These are phyloP conservation scores for Azorinus chamasolen DNA, from an alignment of 2,888 invertebrate genomes.

Conservation along the genomic window DNA sequence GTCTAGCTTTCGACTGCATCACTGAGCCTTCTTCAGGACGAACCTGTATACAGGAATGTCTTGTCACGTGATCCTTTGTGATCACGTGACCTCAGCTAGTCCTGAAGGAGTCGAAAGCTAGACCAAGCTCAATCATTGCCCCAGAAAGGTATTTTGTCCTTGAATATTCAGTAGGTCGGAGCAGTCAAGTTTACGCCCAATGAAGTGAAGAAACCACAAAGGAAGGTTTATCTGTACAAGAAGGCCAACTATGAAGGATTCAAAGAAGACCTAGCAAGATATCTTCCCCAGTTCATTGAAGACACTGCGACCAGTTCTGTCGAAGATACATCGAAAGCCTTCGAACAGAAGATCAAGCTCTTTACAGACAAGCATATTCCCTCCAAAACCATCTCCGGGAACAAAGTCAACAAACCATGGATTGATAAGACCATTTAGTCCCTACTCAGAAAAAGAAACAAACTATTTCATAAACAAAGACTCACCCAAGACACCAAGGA, in stretches of 20 bases:
- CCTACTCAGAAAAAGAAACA: too few relatives aligned
- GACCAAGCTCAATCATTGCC: too few relatives aligned
- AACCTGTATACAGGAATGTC: too few relatives aligned
- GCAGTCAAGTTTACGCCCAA: too few relatives aligned
- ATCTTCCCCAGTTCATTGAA: not conserved
- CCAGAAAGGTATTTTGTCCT: too few relatives aligned
- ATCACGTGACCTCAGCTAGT: too few relatives aligned
- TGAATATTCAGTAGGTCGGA: too few relatives aligned
- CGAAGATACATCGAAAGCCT: slow-evolving; percentile 17
- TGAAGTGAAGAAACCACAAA: slow-evolving; percentile 28
- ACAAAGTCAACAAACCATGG: slow-evolving; percentile 35
- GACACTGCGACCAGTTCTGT: not conserved
- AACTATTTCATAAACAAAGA: slow-evolving; percentile 26
- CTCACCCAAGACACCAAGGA: slow-evolving; percentile 1
- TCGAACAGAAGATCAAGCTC: slow-evolving; percentile 13
- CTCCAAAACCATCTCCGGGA: slow-evolving; percentile 26
- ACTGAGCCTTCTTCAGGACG: too few relatives aligned
- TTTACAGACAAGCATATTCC: slow-evolving; percentile 28
- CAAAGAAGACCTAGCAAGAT: slow-evolving; percentile 17
- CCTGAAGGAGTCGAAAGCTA: too few relatives aligned
- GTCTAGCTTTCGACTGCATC: too few relatives aligned
- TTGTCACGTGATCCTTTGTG: too few relatives aligned
- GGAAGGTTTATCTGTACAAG: slow-evolving; percentile 35
- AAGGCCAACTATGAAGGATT: slow-evolving; percentile 23
- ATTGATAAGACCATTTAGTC: slow-evolving; percentile 23